These are phyloP conservation scores for Romanogobio albipinnatus DNA, from an alignment of 2,113 vertebrate genomes.

Conservation along the genomic window DNA sequence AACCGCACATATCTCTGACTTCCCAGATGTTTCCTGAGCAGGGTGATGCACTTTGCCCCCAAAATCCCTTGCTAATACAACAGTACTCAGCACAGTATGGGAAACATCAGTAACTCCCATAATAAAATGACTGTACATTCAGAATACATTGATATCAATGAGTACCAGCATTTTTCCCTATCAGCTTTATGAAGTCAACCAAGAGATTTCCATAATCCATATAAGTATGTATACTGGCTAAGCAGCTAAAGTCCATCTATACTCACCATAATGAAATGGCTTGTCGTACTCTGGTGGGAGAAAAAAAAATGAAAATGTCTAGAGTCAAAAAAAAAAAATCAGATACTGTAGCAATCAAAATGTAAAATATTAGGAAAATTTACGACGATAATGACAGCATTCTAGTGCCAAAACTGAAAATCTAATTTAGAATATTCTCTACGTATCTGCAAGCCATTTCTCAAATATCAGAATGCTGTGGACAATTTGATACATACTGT, in stretches of 20 bases:
- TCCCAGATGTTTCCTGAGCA: conserved; percentile 68
- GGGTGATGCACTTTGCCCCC: conserved; percentile 13
- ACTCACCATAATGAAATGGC: conserved; percentile 79
- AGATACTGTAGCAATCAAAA: not conserved
- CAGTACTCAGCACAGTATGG: not conserved
- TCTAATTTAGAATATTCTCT: not conserved
- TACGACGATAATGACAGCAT: not conserved
- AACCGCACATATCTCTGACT: conserved; percentile 58
- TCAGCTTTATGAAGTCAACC: conserved; percentile 20
- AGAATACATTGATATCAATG: not conserved
- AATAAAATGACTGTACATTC: not conserved
- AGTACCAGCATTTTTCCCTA: conserved; percentile 26
- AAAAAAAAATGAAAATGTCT: conserved; percentile 58
- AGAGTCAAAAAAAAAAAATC: conserved; percentile 6
- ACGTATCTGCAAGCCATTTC: not conserved
- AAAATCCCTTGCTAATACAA: not conserved
- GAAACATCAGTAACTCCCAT: not conserved
- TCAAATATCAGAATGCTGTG: not conserved
- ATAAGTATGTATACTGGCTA: conserved; percentile 13
- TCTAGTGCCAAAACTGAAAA: not conserved
- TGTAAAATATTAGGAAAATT: not conserved
- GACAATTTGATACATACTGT: not conserved
- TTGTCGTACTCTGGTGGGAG: conserved; percentile 70
- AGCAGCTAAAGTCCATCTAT: conserved; percentile 26
- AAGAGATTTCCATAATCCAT: conserved; percentile 3